Evolutionary conservation across 2,797 vertebrate species (phyloP).

Genomic region (Peromyscus attwateri): DNA sequence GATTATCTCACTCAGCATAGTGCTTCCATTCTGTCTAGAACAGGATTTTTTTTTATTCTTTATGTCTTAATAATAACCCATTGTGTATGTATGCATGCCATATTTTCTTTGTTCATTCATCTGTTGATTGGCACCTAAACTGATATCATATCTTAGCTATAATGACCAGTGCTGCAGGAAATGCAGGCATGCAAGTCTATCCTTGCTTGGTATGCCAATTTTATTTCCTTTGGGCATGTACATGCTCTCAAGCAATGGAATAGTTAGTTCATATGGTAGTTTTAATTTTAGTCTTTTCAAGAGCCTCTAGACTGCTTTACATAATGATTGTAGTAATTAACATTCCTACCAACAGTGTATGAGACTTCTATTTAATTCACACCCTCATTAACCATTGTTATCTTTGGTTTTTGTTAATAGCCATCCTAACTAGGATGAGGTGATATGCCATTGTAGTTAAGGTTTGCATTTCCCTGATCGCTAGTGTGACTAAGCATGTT

Average conservation of each 20-base stretch:
- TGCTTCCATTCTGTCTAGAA: not conserved
- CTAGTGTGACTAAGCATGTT: not conserved
- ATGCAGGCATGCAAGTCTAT: not conserved
- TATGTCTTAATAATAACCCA: not conserved
- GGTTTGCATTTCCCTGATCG: not conserved
- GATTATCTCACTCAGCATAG: not conserved
- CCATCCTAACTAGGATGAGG: not conserved
- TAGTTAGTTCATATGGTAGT: not conserved
- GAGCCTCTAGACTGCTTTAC: not conserved
- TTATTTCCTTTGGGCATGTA: not conserved
- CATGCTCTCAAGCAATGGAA: not conserved
- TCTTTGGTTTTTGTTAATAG: not conserved
- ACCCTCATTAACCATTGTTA: not conserved
- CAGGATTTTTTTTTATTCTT: not conserved
- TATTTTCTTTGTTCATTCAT: not conserved
- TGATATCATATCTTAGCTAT: not conserved
- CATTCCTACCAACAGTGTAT: not conserved
- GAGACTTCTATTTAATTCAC: not conserved
- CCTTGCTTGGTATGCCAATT: not conserved
- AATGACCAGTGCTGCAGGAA: not conserved
- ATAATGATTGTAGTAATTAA: not conserved
- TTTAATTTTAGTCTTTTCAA: not conserved
- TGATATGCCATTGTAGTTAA: not conserved
- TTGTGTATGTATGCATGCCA: not conserved
- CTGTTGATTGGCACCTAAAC: not conserved